These are phyloP conservation scores for Thyatira batis DNA, from an alignment of 2,888 invertebrate species.

Conservation along the genomic window DNA sequence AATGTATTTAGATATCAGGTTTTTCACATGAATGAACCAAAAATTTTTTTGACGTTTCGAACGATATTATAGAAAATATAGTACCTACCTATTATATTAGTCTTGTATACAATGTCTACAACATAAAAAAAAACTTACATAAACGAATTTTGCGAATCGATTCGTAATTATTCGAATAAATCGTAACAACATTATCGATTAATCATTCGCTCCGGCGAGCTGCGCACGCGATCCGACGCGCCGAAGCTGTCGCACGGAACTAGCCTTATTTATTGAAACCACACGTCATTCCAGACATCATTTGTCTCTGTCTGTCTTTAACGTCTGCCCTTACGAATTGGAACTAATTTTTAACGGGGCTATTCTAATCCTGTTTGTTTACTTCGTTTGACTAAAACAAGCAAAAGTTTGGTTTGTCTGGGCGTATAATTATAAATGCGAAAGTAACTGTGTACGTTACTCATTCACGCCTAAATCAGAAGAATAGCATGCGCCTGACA, in stretches of 20 bases:
- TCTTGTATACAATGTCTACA: too few relatives aligned
- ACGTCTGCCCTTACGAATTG: slow-evolving; percentile 17
- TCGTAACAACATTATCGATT: slow-evolving; percentile 8
- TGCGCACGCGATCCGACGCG: slow-evolving; percentile 28
- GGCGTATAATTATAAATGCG: too few relatives aligned
- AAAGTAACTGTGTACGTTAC: too few relatives aligned
- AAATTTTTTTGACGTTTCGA: too few relatives aligned
- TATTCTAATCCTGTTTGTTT: slow-evolving; percentile 4
- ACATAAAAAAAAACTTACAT: not conserved
- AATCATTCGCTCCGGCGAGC: slow-evolving; percentile 17
- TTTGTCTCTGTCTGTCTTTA: slow-evolving; percentile 40
- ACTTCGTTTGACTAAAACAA: not conserved
- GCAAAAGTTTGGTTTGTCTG: slow-evolving; percentile 1
- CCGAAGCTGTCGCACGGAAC: slow-evolving; percentile 35
- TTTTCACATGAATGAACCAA: too few relatives aligned
- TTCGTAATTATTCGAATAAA: slow-evolving; percentile 2
- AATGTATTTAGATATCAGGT: too few relatives aligned
- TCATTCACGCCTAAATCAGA: too few relatives aligned
- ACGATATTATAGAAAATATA: too few relatives aligned
- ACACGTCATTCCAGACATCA: slow-evolving; percentile 43
- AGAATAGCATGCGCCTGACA: too few relatives aligned
- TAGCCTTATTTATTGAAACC: slow-evolving; percentile 43
- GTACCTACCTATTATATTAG: too few relatives aligned
- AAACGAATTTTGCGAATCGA: slow-evolving; percentile 5
- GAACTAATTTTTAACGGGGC: slow-evolving; percentile 33